Evolutionary conservation across 2,888 invertebrate genomes (phyloP).

Genomic region (Lamellibrachia columna): DNA sequence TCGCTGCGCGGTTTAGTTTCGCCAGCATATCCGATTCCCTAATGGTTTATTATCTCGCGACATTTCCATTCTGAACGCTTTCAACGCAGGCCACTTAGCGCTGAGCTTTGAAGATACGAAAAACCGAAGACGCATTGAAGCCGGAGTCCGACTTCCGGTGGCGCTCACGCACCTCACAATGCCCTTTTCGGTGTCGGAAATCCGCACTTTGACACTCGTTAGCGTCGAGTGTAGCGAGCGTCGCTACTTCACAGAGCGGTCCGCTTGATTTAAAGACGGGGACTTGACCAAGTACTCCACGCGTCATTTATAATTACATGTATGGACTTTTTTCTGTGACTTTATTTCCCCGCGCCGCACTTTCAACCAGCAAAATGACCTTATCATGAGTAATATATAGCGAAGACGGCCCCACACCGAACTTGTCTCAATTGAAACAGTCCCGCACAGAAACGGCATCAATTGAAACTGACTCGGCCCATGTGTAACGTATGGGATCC

Average conservation of each 20-base stretch:
- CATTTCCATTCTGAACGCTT: not conserved
- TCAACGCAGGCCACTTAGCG: not conserved
- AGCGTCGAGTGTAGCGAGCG: not conserved
- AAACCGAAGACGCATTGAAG: not conserved
- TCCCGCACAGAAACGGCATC: not conserved
- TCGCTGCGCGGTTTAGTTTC: not conserved
- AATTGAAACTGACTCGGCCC: not conserved
- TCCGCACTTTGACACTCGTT: slow-evolving; percentile 6
- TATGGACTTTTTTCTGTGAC: too few relatives aligned
- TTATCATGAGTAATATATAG: not conserved
- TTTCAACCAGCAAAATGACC: not conserved
- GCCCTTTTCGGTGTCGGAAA: not conserved
- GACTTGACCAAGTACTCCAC: not conserved
- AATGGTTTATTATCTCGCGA: not conserved
- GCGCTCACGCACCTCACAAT: not conserved
- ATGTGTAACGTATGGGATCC: too few relatives aligned
- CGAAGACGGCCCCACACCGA: not conserved
- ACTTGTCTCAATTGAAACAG: not conserved
- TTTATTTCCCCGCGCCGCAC: not conserved
- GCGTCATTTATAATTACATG: not conserved
- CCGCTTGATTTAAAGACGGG: not conserved
- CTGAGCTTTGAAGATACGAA: not conserved
- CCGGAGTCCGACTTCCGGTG: not conserved
- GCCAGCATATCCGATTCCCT: not conserved
- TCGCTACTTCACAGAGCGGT: not conserved